Base-by-base conservation (phyloP, 2,888 invertebrate genomes). In the Ischnura elegans region DNA sequence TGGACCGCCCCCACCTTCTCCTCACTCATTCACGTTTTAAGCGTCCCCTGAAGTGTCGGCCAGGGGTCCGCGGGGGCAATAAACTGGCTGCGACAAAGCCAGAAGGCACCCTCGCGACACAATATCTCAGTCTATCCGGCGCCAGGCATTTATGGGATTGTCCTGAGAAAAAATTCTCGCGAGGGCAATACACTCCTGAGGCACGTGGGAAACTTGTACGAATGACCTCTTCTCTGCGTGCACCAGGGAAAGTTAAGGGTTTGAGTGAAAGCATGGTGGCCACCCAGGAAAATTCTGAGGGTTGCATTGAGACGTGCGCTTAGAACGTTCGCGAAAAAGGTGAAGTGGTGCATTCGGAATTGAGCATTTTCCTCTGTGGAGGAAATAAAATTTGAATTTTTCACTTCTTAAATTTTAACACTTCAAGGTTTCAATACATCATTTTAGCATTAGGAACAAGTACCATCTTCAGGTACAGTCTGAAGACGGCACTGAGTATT, bases 51-150 rank as follows among this genome's bases (percentile, higher is more conserved):
- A 76, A 2, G 76, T 13, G 76, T 36, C 3, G 29, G 13, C 13
- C 29, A 36, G 36, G 25, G 13, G 76, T 29, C 5, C n/a, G 2
- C 4, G 36, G 16, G 76, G 29, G 76, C 76, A 76, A 76, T 76
- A 76, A 76, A 76, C 29, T 13, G 13, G 6, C 76, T n/a, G 76
- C 76, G 36, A 36, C 36, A 36, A 36, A 76, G 29, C 76, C 16
- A 76, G 76, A 5, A 36, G 25, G 76, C 29, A 76, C 76, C 76
- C 76, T 1, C 36, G 76, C 10, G 76, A 76, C 36, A 76, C 76
- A 76, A 76, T 76, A 76, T 76, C 6, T 36, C 76, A 76, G 76
- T 76, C 76, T 76, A 76, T 76, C 76, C 76, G 76, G 76, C 76
- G 76, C 76, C 76, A 76, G 76, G 25, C 61, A 36, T 8, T 61